These are phyloP conservation scores for Limnothrissa miodon DNA, from an alignment of 2,113 vertebrate species.

Conservation along the genomic window DNA sequence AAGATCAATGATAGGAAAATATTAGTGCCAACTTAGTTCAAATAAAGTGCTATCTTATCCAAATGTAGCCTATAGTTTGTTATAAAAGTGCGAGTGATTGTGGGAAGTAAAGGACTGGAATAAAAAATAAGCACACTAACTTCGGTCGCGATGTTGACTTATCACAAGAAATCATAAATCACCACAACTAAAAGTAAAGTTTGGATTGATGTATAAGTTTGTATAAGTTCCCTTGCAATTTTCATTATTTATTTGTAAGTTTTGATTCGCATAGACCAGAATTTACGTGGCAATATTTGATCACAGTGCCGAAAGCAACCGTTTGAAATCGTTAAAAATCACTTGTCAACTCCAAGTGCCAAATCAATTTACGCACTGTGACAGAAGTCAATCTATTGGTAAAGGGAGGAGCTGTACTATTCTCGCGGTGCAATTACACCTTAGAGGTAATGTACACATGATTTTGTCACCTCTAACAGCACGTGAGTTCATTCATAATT, in stretches of 20 bases:
- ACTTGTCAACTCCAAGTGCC: conserved; percentile 24
- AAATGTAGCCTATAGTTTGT: neutral
- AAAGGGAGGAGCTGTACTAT: conserved; percentile 49
- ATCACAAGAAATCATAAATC: neutral
- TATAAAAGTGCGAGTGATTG: conserved; percentile 1
- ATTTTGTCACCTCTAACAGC: conserved; percentile 72
- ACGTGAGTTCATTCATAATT: conserved; percentile 81
- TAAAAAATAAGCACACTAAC: neutral
- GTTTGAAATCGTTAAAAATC: conserved; percentile 4
- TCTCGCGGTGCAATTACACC: conserved; percentile 53
- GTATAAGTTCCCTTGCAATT: neutral
- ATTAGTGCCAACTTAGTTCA: neutral
- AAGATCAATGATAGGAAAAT: neutral
- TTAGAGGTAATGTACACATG: conserved; percentile 51
- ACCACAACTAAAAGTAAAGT: neutral
- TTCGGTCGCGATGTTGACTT: neutral
- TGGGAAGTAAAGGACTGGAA: neutral
- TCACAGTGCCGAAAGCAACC: neutral
- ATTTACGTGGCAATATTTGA: neutral
- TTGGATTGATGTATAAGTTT: neutral
- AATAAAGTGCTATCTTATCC: conserved; percentile 16
- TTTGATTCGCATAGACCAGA: neutral
- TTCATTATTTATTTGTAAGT: conserved; percentile 17
- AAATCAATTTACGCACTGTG: conserved; percentile 28
- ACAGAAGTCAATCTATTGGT: conserved; percentile 27